Evolutionary conservation across 2,113 vertebrate genomes (phyloP).

Genomic region (Agapornis roseicollis): DNA sequence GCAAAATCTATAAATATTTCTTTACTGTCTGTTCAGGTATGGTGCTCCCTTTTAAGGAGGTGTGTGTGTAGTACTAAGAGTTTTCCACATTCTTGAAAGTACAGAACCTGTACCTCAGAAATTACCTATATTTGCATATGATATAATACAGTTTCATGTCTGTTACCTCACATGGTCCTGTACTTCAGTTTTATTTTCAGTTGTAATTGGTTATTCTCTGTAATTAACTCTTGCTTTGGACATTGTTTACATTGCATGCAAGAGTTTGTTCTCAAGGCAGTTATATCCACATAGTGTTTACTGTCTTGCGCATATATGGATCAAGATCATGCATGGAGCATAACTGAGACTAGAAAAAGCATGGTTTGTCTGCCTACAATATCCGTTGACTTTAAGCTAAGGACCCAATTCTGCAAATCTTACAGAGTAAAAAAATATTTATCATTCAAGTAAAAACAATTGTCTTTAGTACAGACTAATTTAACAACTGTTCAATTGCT

Average conservation of each 20-base stretch:
- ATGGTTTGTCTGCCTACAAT: neutral
- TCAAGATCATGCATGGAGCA: neutral
- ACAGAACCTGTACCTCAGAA: neutral
- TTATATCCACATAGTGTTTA: neutral
- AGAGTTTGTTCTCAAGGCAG: neutral
- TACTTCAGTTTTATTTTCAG: neutral
- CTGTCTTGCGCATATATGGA: neutral
- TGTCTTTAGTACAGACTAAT: neutral
- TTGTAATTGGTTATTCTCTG: neutral
- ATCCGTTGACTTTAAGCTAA: neutral
- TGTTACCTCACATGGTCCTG: neutral
- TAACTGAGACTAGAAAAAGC: neutral
- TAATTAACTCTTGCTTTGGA: neutral
- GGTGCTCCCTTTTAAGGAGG: neutral
- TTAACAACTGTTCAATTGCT: neutral
- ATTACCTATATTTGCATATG: neutral
- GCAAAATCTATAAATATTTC: neutral
- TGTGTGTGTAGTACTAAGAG: neutral
- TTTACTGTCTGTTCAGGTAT: neutral
- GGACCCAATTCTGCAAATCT: neutral
- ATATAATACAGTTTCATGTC: neutral
- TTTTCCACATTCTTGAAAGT: neutral
- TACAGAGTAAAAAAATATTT: neutral
- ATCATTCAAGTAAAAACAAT: neutral
- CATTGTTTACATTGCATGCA: neutral